Evolutionary conservation across 1,140 invertebrate species (phyloP), one percentile per base, ranked within the genome.

Genomic region (Habropoda laboriosa): DNA sequence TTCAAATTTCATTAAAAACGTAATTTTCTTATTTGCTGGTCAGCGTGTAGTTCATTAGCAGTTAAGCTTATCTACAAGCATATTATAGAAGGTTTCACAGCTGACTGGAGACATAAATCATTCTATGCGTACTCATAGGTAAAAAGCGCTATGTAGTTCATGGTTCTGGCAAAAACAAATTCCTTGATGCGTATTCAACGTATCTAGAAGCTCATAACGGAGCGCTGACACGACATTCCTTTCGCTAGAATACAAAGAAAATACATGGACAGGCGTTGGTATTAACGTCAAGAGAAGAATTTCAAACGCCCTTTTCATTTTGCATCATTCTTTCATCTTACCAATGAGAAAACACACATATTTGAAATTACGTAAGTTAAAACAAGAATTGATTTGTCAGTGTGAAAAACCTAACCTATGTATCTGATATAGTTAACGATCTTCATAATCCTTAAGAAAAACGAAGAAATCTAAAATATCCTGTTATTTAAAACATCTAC

Each of bases 171-270:
- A 57, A 68, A 40, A 76, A 76, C 30, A 38, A 68, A 68, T 76
- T 76, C 64, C 40, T 68, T 57, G 16, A 57, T 57, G 40, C 7
- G 35, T 40, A 66, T 75, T 53, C 60, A 45, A 40, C 35, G 40
- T n/a, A 42, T 58, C 38, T 71, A 61, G 47, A 71, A 32, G 24
- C 27, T 76, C 64, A 68, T 76, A 76, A 76, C 64, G 74, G 64
- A 68, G n/a, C 30, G 32, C 51, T 68, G 40, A 24, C 6, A 18
- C 38, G 13, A 27, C 47, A 67, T 76, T 76, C 63, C 73, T 51
- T 67, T 76, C 49, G 38, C 38, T 55, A 40, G 49, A 75, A 75
- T 40, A 51, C 49, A 66, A 66, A 64, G 38, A 67, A 68, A 68
- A 30, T 42, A 45, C 51, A 12, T n/a, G 30, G 24, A 53, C 13